Conservation (phyloP, 2,797 vertebrate genomes). For the Chelon auratus region DNA sequence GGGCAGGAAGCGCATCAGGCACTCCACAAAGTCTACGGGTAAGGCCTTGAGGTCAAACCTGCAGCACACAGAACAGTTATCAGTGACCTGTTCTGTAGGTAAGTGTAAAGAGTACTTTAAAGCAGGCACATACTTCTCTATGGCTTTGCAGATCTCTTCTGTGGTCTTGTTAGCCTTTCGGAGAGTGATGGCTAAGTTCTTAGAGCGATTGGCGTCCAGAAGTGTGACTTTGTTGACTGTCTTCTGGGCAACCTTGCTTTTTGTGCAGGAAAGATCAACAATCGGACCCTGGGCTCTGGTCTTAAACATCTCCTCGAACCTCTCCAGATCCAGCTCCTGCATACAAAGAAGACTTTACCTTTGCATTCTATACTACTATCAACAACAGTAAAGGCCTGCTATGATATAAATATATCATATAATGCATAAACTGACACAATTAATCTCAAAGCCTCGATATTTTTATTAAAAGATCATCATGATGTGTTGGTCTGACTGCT, state of each 20-base stretch:
- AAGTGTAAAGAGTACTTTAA: background rate
- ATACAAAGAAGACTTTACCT: slow-evolving; percentile 7
- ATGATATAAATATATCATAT: slow-evolving; percentile 1
- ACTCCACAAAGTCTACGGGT: slow-evolving; percentile 94
- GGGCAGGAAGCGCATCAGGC: slow-evolving; percentile 94
- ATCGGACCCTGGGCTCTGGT: slow-evolving; percentile 95
- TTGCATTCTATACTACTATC: slow-evolving; percentile 1
- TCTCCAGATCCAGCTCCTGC: slow-evolving; percentile 95
- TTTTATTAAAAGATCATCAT: too few species aligned
- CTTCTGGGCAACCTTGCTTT: slow-evolving; percentile 92
- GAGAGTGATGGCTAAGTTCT: slow-evolving; percentile 97
- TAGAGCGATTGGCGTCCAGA: slow-evolving; percentile 95
- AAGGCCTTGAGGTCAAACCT: slow-evolving; percentile 90
- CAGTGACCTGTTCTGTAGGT: background rate
- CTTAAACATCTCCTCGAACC: slow-evolving; percentile 97
- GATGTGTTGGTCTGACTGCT: too few species aligned
- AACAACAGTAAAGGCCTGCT: background rate
- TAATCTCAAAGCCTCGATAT: too few species aligned
- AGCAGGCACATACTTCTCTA: slow-evolving; percentile 88
- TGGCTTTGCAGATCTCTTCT: slow-evolving; percentile 96
- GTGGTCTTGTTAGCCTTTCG: slow-evolving; percentile 92
- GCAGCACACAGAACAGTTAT: background rate
- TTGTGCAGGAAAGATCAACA: slow-evolving; percentile 89
- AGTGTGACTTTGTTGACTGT: slow-evolving; percentile 91
- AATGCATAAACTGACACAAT: too few species aligned